phyloP scores from a whole-genome alignment of 2,113 vertebrate species.

The Channa maculata region DNA sequence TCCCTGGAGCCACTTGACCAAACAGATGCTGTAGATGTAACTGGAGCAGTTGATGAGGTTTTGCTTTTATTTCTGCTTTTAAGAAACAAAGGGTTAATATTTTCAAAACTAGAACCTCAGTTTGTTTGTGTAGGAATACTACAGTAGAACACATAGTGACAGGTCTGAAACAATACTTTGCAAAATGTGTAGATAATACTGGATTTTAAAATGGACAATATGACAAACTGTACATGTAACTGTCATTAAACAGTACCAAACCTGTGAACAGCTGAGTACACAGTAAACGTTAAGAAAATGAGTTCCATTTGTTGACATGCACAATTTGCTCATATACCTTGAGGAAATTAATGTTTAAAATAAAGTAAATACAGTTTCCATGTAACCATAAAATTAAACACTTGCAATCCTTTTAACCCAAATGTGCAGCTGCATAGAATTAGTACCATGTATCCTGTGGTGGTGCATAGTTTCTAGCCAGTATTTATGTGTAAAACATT shows the following conservation, averaged over 20 bases:
- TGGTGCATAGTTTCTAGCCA: neutral
- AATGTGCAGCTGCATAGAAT: neutral
- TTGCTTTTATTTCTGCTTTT: constrained; percentile 12
- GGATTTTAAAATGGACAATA: neutral
- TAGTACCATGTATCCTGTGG: neutral
- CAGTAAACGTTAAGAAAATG: neutral
- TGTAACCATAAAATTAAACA: neutral
- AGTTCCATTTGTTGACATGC: neutral
- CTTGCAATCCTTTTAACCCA: neutral
- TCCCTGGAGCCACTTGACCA: constrained; percentile 21
- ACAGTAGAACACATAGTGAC: neutral
- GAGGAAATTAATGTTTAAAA: neutral
- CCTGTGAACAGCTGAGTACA: neutral
- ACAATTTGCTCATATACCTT: neutral
- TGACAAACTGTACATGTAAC: neutral
- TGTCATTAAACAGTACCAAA: too few relatives aligned
- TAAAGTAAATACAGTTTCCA: neutral
- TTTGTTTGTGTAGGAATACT: neutral
- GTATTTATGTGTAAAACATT: neutral
- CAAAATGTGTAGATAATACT: neutral
- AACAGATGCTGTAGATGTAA: constrained; percentile 20
- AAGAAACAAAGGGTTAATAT: neutral
- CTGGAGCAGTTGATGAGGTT: constrained; percentile 62
- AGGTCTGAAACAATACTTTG: too few relatives aligned
- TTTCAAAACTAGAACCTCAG: neutral